Evolutionary conservation across 2,113 vertebrate species (phyloP), one percentile per base, ranked within the genome.

Genomic region (Channa maculata): DNA sequence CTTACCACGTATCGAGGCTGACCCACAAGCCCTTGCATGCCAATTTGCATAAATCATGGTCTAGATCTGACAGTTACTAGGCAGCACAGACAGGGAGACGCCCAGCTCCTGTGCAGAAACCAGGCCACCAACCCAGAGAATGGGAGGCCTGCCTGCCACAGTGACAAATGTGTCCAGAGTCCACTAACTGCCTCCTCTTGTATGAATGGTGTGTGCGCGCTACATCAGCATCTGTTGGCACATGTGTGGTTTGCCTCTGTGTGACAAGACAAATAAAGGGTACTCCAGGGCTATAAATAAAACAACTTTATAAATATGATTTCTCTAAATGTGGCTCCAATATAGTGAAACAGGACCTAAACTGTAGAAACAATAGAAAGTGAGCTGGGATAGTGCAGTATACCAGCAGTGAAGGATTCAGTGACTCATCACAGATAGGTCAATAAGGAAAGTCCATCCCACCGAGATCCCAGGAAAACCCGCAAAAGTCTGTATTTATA

Each of bases 21-120:
- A 93, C 91, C 92, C 89, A 85, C 82, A 87, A 92, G 90, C 84
- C 87, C 88, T 86, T 86, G 69, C 86, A 87, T 89, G 87, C 77
- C 77, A 71, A 92, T 94, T 93, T 94, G 88, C 92, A 94, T 94
- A 91, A 92, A 94, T 93, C 91, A 86, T 81, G 73, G 88, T 86
- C 77, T 61, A 57, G 80, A 89, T 93, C 84, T 88, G 93, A 93
- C 93, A 91, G 91, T 92, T 91, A 92, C 85, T 86, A 92, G 91
- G 92, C 92, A 93, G 90, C 86, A 34, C 75, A 72, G 80, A 79
- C 73, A 73, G 87, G 87, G 77, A 89, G 83, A 75, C 76, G 76
- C 79, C 84, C 89, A 81, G 72, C 77, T 88, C 80, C 72, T 52
- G 53, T 86, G 90, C 85, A 89, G 83, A 91, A 93, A 93, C 88